Percentiles rank a stretch among this genome's conserved stretches.
These are phyloP conservation scores for Carettochelys insculpta DNA, from an alignment of 2,113 vertebrate genomes.

Conservation along the genomic window DNA sequence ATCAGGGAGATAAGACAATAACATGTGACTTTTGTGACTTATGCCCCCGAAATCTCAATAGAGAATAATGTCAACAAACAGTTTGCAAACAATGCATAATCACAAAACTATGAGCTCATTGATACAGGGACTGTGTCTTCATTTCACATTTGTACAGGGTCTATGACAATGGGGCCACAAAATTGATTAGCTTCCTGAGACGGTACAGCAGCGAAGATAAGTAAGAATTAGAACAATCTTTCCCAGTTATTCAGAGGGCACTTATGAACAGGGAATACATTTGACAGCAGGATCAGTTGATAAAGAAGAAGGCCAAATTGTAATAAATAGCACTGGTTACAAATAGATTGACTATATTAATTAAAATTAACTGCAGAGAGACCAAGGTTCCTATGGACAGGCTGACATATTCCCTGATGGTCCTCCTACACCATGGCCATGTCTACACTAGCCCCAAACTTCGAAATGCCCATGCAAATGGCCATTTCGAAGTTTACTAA, in stretches of 20 bases:
- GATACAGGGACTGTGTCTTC: background rate
- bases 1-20: background rate
- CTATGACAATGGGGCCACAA: background rate
- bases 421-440: too few relatives aligned
- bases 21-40: background rate
- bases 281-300: background rate
- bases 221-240: background rate
- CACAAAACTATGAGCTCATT: fast-evolving
- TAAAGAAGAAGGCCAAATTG: background rate
- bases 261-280: background rate
- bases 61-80: background rate
- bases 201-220: background rate
- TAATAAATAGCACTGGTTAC: background rate
- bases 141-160: background rate
- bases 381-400: background rate
- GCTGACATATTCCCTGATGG: background rate
- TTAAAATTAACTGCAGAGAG: background rate
- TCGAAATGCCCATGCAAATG: too few relatives aligned
- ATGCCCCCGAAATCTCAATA: background rate
- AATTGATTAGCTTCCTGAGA: background rate
- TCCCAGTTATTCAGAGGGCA: background rate
- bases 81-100: background rate
- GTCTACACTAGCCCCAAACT: too few relatives aligned
- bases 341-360: background rate
- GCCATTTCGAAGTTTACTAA: too few relatives aligned